Percentiles rank a stretch among this genome's conserved stretches.
These are phyloP conservation scores for Diphyllodes magnificus DNA, from an alignment of 2,113 vertebrate species.

Conservation along the genomic window DNA sequence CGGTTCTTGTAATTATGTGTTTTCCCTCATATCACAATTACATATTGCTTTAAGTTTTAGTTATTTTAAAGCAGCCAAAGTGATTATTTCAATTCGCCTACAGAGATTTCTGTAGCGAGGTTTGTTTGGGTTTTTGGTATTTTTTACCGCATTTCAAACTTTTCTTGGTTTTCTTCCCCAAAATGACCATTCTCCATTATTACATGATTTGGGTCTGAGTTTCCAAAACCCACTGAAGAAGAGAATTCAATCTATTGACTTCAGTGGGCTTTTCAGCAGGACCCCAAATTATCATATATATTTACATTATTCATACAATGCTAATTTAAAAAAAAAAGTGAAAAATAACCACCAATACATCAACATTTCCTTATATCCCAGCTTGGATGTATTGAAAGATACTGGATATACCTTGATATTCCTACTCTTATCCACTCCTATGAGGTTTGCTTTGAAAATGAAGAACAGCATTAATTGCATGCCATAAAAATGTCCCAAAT, in stretches of 20 bases:
- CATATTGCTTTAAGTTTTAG: not conserved
- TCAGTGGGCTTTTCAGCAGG: not conserved
- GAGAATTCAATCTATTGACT: not conserved
- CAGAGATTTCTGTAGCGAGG: not conserved
- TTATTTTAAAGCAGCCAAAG: not conserved
- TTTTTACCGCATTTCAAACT: not conserved
- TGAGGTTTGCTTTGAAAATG: conserved; percentile 67
- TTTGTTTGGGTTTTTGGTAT: not conserved
- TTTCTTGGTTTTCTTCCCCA: not conserved
- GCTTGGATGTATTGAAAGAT: conserved; percentile 4
- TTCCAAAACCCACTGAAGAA: not conserved
- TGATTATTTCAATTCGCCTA: not conserved
- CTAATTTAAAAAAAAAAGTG: not conserved
- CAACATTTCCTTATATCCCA: conserved; percentile 56
- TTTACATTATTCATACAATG: conserved; percentile 55
- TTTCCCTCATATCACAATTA: not conserved
- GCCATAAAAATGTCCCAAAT: conserved; percentile 18
- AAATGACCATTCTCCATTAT: not conserved
- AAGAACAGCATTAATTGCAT: conserved; percentile 10
- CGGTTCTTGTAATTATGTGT: not conserved
- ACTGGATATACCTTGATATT: conserved; percentile 36
- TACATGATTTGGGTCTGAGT: not conserved
- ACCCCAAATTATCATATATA: conserved; percentile 19
- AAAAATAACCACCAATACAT: not conserved
- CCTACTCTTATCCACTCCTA: not conserved